Base-by-base conservation (phyloP, 2,797 vertebrate species). In the Channa striata region DNA sequence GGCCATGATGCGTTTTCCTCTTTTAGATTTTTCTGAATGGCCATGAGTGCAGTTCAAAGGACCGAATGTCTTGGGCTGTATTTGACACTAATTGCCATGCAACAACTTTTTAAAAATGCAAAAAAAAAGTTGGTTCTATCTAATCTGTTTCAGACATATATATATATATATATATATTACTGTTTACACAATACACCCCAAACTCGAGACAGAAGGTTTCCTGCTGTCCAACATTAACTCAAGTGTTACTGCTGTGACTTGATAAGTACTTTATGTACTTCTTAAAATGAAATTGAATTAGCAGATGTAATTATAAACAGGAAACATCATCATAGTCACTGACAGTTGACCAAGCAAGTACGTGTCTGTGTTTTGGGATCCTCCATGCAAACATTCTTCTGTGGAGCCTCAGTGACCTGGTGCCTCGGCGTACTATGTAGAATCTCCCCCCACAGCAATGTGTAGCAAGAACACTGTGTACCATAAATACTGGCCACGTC, bases 331-430 rank as follows among this genome's bases (percentile, higher is more conserved):
- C n/a, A n/a, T n/a, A n/a, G n/a, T 57, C n/a, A 33, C 11, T 43
- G 37, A 68, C 11, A 10, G 40, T 65, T 58, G 1, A 9, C 46
- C 56, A 34, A 37, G 50, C 39, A 11, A 47, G 48, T 43, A 52
- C 46, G 64, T 68, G 30, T 79, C 53, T 72, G 51, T 59, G 47
- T 48, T 77, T 73, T 42, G 30, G 42, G 72, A 81, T 80, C 63
- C 52, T 78, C 52, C 36, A 10, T 43, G 8, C 36, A 54, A 68
- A 74, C 59, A 78, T 78, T 81, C 62, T 66, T 70, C 49, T 25
- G 34, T 13, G 56, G 39, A 13, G 78, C 87, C 81, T 70, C 25
- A 0, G 14, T 82, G 73, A 82, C 74, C 83, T 11, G 9, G 61
- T 57, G 57, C 54, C 62, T 72, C 53, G 8, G 53, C 9, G 9